Evolutionary conservation across 1,140 invertebrate species (phyloP).

Genomic region (Drosophila eugracilis): DNA sequence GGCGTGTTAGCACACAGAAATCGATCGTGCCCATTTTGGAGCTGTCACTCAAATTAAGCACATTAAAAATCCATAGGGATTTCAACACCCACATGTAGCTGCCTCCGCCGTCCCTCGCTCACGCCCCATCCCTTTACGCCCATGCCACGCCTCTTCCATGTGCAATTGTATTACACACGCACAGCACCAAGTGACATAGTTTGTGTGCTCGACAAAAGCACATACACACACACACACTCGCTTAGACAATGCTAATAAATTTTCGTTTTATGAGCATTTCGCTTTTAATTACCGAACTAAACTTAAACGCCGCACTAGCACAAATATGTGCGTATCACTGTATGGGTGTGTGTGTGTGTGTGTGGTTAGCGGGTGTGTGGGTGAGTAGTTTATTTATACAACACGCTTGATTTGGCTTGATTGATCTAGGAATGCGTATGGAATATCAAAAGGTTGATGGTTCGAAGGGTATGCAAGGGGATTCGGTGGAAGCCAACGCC

Average conservation of each 20-base stretch:
- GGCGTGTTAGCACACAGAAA: slow-evolving; percentile 37
- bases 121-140: neutral
- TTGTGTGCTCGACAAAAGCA: slow-evolving; percentile 33
- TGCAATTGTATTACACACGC: slow-evolving; percentile 40
- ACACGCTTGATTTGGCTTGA: slow-evolving; percentile 61
- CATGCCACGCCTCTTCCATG: slow-evolving; percentile 12
- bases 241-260: slow-evolving; percentile 62
- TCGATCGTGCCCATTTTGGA: slow-evolving; percentile 57
- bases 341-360: neutral
- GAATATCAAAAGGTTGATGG: slow-evolving; percentile 3
- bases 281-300: slow-evolving; percentile 66
- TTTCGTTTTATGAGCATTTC: slow-evolving; percentile 63
- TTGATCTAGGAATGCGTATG: slow-evolving; percentile 28
- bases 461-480: no score
- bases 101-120: neutral
- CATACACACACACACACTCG: slow-evolving; percentile 41
- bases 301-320: slow-evolving; percentile 59
- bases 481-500: neutral
- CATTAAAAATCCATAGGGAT: slow-evolving; percentile 65
- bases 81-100: slow-evolving; percentile 43
- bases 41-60: slow-evolving; percentile 64
- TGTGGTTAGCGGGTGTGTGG: slow-evolving; percentile 14
- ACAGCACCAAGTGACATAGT: slow-evolving; percentile 25
- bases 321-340: slow-evolving; percentile 25
- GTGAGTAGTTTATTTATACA: slow-evolving; percentile 46